Base-by-base conservation (phyloP, 2,888 invertebrate species). In the Ectemnius continuus region DNA sequence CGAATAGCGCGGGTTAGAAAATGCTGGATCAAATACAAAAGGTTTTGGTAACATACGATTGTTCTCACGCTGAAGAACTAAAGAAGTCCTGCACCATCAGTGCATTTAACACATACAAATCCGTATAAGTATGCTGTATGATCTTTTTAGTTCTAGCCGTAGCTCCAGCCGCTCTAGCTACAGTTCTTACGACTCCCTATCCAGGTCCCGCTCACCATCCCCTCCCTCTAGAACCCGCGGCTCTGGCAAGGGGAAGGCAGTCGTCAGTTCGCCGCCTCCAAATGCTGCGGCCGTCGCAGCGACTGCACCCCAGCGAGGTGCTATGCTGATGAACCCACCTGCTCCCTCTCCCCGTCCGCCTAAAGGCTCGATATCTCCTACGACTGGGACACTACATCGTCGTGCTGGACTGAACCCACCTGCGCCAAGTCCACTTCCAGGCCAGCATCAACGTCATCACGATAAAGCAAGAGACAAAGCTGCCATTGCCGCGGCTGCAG, bases 241-340 rank as follows among this genome's bases (percentile, higher is more conserved):
- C 61, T 84, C 88, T 70, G 88, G 90, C 67, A 89, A 89, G 80
- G 85, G 87, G 59, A 90, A 89, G 75, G 81, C 87, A 65, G 87
- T 88, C 46, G 82, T 87, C 36, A 83, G 90, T 56, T 89, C 89
- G 62, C 88, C 89, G 46, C 84, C 88, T 70, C 85, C 85, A 72
- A 86, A 85, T 83, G 86, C 88, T 83, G 85, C 88, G 64, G 79
- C 84, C 62, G 73, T 80, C 57, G 76, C 80, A 68, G 61, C 84
- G 73, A 93, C 94, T 73, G 92, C 94, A 57, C 93, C 92, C 36
- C 94, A 94, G 84, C 92, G 95, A 61, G 94, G 94, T 45, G 89
- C 88, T 4, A 94, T 94, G 71, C 91, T 95, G 75, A 95, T 95
- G 95, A 95, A 95, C 91, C 95, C 95, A 75, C 95, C 95, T 16